Evolutionary conservation across 2,113 vertebrate species (phyloP), one percentile per base, ranked within the genome.

Genomic region (Neolamprologus falcicula): DNA sequence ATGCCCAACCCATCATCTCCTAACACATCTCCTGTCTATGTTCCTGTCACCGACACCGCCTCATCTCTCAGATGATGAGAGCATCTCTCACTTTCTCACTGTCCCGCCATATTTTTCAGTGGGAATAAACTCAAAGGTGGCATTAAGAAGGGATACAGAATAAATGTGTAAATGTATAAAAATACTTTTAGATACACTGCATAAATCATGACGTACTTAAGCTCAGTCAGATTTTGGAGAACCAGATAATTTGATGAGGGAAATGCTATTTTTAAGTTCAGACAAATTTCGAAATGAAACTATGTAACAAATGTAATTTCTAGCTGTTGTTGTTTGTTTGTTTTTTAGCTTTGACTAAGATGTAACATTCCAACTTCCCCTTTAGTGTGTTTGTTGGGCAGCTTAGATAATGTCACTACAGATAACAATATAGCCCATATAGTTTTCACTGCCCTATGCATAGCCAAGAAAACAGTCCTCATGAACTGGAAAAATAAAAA

Each of bases 321-420:
- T 47, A 28, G 9, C 2, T 11, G 24, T 17, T 33, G 8, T 61
- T 31, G 3, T 1, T 3, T 0, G 1, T 1, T 0, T 42, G 24
- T 47, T 28, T 45, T 76, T 5, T 5, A 8, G 33, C 14, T 76
- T 76, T 76, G 6, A 76, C 40, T 45, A 45, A 26, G 37, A 42
- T 6, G 35, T 71, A 47, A 47, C 42, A 47, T 47, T 16, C 6
- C 3, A 47, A 47, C 42, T 47, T 47, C 42, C 42, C 13, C 42
- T 47, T 47, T 47, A 7, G 42, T 47, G 42, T 47, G 14, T 45
- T 45, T 45, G 42, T 16, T 16, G 42, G 42, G 42, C 42, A 45
- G 42, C 42, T 45, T 45, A 16, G 42, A 45, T 45, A 45, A 45
- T 45, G 42, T 45, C 13, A 45, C 42, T 45, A 45, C 42, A 45